Evolutionary conservation across 2,113 vertebrate genomes (phyloP).

Genomic region (Ptilonorhynchus violaceus): DNA sequence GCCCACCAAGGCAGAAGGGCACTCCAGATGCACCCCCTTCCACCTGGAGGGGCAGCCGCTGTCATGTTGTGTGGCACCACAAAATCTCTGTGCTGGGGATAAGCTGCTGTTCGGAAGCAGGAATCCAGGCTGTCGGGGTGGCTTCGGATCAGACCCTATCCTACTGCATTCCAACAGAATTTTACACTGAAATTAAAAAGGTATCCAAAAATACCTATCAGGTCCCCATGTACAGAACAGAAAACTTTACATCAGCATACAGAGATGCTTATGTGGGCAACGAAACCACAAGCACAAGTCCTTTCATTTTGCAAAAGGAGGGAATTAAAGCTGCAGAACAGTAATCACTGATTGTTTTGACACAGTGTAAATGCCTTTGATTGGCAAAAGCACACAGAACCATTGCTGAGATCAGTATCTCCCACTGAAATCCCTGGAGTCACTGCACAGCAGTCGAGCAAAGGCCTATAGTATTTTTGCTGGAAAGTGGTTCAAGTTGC

Average conservation of each 20-base stretch:
- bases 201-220: neutral
- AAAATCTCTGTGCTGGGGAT: neutral
- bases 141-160: neutral
- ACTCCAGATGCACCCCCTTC: neutral
- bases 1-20: neutral
- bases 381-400: slow-evolving; percentile 51
- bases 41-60: neutral
- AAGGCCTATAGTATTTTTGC: slow-evolving; percentile 5
- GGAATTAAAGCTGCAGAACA: slow-evolving; percentile 46
- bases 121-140: neutral
- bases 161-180: neutral
- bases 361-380: slow-evolving; percentile 40
- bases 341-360: slow-evolving; percentile 45
- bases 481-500: slow-evolving; percentile 30
- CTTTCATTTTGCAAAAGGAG: slow-evolving; percentile 16
- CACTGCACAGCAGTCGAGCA: neutral
- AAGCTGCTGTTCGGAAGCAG: neutral
- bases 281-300: neutral
- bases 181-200: neutral
- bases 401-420: slow-evolving; percentile 45
- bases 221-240: neutral
- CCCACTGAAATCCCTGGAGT: slow-evolving; percentile 36
- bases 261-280: neutral
- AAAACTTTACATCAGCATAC: neutral
- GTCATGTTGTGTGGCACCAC: neutral